Evolutionary conservation across 2,797 vertebrate species (phyloP), one percentile per base, ranked within the genome.

Genomic region (Tiaroga cobitis): DNA sequence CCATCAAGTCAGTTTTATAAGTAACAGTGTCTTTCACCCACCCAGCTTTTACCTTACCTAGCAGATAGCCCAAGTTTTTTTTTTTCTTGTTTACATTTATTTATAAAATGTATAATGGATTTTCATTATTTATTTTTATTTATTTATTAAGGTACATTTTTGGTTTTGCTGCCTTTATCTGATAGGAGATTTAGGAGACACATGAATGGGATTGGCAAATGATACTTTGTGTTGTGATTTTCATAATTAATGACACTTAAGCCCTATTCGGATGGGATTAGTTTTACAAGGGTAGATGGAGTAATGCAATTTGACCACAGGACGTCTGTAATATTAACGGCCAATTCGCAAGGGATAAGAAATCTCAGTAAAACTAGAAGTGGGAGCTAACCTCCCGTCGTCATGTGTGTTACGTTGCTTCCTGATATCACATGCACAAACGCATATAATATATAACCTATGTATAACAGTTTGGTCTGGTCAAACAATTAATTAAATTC

Each of bases 211-310:
- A 70, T 24, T 70, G 37, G 11, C 11, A 72, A 70, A 70, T 3
- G 6, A 70, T 7, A 41, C 37, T 26, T 10, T 69, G 67, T 37
- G 3, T 37, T 69, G 2, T 72, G 34, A 84, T 69, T 90, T 94
- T 3, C 85, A 91, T 93, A 90, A 93, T 94, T 93, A 41, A 93
- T 90, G 85, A 87, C 78, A 84, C 90, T 90, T 90, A 51, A 19
- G 18, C 49, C 49, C 49, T 51, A 51, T 19, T 51, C 5, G 2
- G 18, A 51, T 19, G 18, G 49, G 49, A 19, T 51, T 51, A 51
- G 49, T 51, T 51, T 51, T 51, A 51, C 18, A 51, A 51, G 51
- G 49, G 51, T 54, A 21, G 51, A 54, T 54, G 51, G 51, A 8
- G 51, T 54, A 19, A 16, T 16, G 46, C 16, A 16, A 49, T 49